phyloP scores from a whole-genome alignment of 1,140 invertebrate genomes.

The Drosophila ambigua region DNA sequence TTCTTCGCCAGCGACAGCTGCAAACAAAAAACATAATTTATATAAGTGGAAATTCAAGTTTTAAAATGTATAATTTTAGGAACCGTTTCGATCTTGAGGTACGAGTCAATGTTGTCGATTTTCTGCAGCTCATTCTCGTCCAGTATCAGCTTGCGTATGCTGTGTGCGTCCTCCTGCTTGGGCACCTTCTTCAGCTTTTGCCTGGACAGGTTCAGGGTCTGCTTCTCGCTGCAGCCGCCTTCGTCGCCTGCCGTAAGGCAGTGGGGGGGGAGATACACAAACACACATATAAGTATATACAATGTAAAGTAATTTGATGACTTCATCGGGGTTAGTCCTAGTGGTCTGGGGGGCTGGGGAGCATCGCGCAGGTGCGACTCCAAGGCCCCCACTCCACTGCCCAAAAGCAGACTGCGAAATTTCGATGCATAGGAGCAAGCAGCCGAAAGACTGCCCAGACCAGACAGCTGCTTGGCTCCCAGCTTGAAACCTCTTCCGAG shows the following conservation, averaged over 20 bases:
- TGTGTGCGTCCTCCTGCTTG: conserved; percentile 87
- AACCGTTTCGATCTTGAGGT: conserved; percentile 92
- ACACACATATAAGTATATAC: not conserved
- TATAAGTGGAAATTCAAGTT: no score
- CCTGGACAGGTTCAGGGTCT: conserved; percentile 87
- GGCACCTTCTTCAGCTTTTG: conserved; percentile 90
- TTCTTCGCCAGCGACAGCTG: conserved; percentile 94
- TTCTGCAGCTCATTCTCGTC: conserved; percentile 95
- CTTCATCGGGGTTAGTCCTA: conserved; percentile 38
- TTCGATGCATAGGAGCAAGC: conserved; percentile 20
- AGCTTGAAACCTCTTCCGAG: no score
- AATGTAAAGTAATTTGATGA: conserved; percentile 39
- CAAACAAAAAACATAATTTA: conserved; percentile 59
- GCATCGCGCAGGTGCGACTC: conserved; percentile 40
- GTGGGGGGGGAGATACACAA: not conserved
- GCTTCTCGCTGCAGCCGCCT: conserved; percentile 53
- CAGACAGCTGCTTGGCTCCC: no score
- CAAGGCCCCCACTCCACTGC: conserved; percentile 22
- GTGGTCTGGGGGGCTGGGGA: not conserved
- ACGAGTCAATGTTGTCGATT: conserved; percentile 94
- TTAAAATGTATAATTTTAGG: not conserved
- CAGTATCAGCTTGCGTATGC: conserved; percentile 90
- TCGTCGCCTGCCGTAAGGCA: conserved; percentile 60
- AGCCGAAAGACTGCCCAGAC: no score
- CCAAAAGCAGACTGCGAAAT: conserved; percentile 45